Percentiles rank a stretch among this genome's conserved stretches.
Evolutionary conservation across 2,113 vertebrate genomes (phyloP).

Genomic region (Heptranchias perlo): DNA sequence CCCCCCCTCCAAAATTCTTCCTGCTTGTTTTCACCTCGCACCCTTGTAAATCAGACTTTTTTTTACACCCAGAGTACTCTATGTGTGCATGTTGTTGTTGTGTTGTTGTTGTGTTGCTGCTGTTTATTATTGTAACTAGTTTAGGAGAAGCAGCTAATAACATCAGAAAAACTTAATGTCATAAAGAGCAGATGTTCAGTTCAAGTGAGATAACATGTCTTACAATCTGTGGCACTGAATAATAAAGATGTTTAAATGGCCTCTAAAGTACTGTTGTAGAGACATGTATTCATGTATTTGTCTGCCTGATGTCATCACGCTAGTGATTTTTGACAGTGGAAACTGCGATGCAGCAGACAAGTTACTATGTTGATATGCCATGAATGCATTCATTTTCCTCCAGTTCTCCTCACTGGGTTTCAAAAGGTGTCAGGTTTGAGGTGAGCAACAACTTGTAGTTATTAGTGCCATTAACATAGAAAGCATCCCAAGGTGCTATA

Average conservation of each 20-base stretch:
- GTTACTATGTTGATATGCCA: not conserved
- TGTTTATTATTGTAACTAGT: not conserved
- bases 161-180: not conserved
- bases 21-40: not conserved
- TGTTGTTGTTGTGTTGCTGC: not conserved
- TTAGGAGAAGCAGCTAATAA: not conserved
- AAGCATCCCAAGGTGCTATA: not conserved
- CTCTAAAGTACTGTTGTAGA: not conserved
- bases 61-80: too few relatives aligned
- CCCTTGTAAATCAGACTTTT: not conserved
- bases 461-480: not conserved
- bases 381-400: not conserved
- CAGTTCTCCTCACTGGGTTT: not conserved
- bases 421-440: not conserved
- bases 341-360: not conserved
- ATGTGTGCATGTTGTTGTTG: not conserved
- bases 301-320: not conserved
- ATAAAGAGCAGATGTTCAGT: not conserved
- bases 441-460: not conserved
- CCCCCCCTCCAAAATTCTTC: not conserved
- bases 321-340: not conserved
- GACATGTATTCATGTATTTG: not conserved
- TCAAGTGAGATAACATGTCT: not conserved
- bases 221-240: not conserved
- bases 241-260: not conserved